Evolutionary conservation across 2,888 invertebrate species (phyloP), one percentile per base, ranked within the genome.

Genomic region (Zaprionus bogoriensis): DNA sequence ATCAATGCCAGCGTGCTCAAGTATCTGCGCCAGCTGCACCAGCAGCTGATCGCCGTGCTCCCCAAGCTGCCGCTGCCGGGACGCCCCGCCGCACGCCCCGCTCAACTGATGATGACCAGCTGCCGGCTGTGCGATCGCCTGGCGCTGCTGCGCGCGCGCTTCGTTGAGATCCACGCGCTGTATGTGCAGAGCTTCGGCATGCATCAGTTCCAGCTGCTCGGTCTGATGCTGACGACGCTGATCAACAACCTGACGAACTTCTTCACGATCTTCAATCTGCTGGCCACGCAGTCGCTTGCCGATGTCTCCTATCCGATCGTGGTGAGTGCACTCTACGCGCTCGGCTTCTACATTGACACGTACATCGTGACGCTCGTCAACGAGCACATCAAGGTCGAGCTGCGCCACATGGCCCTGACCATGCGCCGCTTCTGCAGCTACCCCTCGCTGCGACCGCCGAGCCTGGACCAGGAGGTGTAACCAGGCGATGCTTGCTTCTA

Each of bases 171-270:
- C 14, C 55, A 79, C n/a, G 32, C 14, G 0, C 51, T 88, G 6
- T 69, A 80, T 32, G 28, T 41, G 32, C 72, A 71, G 17, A 78
- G 77, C 55, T 68, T 86, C n/a, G 54, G 59, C 4, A 73, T 87
- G 75, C 89, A 89, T 42, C 88, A 89, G 54, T 65, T 86, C 25
- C 88, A 88, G 67, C 67, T 89, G 32, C 55, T 89, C 10, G 88
- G 88, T 1, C 65, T 89, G 14, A 74, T 84, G 60, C 59, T 88
- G 28, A 77, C 77, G 23, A 84, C 89, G 1, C 54, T 89, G 30
- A 86, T 88, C 46, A 88, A 77, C 59, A 88, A 89, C 50, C 60
- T 88, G 30, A 87, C 82, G 42, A 88, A 88, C 46, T 76, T 73
- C 6, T 88, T 80, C 20, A 81, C 81, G n/a, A 59, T 89, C 14